A percentile compares a stretch with the other conserved stretches of the same genome.
Evolutionary conservation across 1,140 invertebrate genomes (phyloP).

Genomic region (Drosophila lacertosa): DNA sequence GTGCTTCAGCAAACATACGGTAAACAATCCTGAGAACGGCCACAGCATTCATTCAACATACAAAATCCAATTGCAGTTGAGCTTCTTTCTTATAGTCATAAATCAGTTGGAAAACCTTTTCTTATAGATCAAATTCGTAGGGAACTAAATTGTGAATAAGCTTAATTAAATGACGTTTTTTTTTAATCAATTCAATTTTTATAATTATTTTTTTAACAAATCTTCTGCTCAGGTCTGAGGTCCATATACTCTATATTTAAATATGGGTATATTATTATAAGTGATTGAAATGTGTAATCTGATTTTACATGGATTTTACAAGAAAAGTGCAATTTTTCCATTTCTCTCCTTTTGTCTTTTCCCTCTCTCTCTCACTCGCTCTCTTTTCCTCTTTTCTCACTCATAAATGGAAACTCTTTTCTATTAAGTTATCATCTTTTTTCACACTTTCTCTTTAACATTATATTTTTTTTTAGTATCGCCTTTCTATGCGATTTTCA

Average conservation of each 20-base stretch:
- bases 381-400: background rate
- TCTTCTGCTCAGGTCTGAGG: too few species aligned
- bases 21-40: conserved; percentile 2
- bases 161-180: too few species aligned
- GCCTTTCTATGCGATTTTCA: background rate
- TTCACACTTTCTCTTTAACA: background rate
- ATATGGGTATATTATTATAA: too few species aligned
- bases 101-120: conserved; percentile 1
- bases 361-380: background rate
- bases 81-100: conserved; percentile 49
- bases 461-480: background rate
- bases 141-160: too few species aligned
- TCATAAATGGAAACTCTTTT: too few species aligned
- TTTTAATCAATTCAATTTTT: too few species aligned
- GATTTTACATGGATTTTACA: too few species aligned
- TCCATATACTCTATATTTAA: too few species aligned
- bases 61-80: conserved; percentile 54
- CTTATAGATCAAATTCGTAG: too few species aligned
- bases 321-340: too few species aligned
- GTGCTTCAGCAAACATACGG: conserved; percentile 44
- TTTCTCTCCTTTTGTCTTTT: background rate
- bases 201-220: too few species aligned
- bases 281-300: background rate
- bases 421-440: background rate
- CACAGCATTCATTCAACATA: background rate